A percentile compares a stretch with the other conserved stretches of the same genome.
Conservation (phyloP, 2,888 invertebrate species). For the Eupithecia inturbata region DNA sequence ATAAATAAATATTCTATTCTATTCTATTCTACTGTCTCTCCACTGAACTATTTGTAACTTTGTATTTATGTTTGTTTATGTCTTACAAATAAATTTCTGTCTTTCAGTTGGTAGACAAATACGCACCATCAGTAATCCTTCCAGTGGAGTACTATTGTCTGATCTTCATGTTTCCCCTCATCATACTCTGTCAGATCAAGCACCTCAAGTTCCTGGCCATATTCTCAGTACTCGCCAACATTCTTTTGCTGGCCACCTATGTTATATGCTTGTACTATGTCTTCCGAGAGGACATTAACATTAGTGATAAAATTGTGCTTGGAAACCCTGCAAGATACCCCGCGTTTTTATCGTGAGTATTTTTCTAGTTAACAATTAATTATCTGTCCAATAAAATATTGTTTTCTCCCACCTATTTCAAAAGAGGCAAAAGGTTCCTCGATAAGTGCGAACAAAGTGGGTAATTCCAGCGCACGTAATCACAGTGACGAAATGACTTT, state of each 20-base stretch:
- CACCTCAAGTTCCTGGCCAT: slow-evolving; percentile 93
- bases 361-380: background rate
- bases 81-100: slow-evolving; percentile 33
- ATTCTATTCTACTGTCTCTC: no score
- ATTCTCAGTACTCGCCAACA: slow-evolving; percentile 95
- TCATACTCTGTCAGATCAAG: slow-evolving; percentile 83
- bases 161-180: slow-evolving; percentile 68
- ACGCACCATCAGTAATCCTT: slow-evolving; percentile 60
- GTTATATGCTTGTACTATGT: slow-evolving; percentile 94
- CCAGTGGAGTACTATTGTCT: slow-evolving; percentile 76
- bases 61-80: no score
- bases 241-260: slow-evolving; percentile 90
- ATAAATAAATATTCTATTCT: no score
- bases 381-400: background rate
- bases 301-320: slow-evolving; percentile 80
- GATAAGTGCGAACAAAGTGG: no score
- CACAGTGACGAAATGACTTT: no score
- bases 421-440: no score
- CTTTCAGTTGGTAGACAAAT: slow-evolving; percentile 73
- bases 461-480: no score
- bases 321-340: slow-evolving; percentile 87
- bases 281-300: slow-evolving; percentile 82
- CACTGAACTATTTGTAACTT: background rate
- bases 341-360: slow-evolving; percentile 89
- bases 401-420: no score